Percentiles rank a stretch among this genome's conserved stretches.
These are phyloP conservation scores for Acipenser transmontanus DNA, from an alignment of 2,797 vertebrate species.

Conservation along the genomic window DNA sequence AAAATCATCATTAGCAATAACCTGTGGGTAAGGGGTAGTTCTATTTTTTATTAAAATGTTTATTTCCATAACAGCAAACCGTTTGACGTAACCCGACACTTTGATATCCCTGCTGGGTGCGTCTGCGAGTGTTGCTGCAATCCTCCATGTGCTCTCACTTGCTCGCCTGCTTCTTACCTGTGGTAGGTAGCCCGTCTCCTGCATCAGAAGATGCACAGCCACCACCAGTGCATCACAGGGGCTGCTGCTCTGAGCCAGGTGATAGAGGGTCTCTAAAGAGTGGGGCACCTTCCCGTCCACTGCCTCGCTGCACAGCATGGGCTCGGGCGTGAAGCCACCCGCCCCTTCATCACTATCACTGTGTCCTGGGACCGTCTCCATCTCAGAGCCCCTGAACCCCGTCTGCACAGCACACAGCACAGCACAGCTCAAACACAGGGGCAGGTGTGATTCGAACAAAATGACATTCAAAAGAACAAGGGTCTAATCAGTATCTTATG, in stretches of 20 bases:
- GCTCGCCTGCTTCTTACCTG: conserved; percentile 56
- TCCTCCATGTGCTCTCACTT: background rate
- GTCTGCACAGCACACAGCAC: conserved; percentile 40
- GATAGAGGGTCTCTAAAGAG: conserved; percentile 76
- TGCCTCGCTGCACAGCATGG: conserved; percentile 85
- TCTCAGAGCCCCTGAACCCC: conserved; percentile 40
- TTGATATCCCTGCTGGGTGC: too few relatives aligned
- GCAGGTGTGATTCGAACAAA: too few relatives aligned
- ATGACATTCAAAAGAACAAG: too few relatives aligned
- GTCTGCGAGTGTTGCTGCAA: too few relatives aligned
- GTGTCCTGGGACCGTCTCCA: conserved; percentile 23
- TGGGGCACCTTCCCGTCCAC: conserved; percentile 73
- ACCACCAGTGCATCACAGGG: conserved; percentile 74
- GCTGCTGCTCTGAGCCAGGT: conserved; percentile 50
- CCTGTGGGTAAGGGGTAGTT: too few relatives aligned
- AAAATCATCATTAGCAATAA: too few relatives aligned
- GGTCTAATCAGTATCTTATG: too few relatives aligned
- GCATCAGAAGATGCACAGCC: conserved; percentile 76
- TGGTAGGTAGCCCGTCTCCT: conserved; percentile 80
- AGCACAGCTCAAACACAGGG: background rate
- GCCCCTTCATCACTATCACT: conserved; percentile 32
- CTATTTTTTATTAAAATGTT: too few relatives aligned
- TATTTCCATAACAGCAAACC: too few relatives aligned
- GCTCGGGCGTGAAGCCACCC: conserved; percentile 54
- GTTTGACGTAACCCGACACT: too few relatives aligned